Evolutionary conservation across 2,797 vertebrate genomes (phyloP).

Genomic region (Apodemus agrarius): DNA sequence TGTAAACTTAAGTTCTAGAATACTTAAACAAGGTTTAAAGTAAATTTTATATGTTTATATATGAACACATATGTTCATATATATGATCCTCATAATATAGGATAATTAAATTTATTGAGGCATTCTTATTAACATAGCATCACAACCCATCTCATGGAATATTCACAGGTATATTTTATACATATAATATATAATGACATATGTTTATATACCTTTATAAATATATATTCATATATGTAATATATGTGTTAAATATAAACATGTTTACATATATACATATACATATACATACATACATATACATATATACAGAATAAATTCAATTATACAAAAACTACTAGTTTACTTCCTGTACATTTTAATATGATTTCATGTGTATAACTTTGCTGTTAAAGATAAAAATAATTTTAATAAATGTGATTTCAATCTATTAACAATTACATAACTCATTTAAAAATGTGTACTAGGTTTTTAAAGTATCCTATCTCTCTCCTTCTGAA

Average conservation of each 20-base stretch:
- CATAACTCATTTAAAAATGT: not conserved
- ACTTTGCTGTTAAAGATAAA: not conserved
- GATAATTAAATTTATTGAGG: not conserved
- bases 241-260: not conserved
- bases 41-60: not conserved
- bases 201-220: no score
- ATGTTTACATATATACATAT: not conserved
- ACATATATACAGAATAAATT: not conserved
- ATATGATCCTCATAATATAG: not conserved
- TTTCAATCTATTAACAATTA: not conserved
- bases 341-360: not conserved
- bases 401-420: not conserved
- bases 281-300: not conserved
- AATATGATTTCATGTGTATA: constrained; percentile 21
- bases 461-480: constrained; percentile 2
- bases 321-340: not conserved
- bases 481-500: not conserved
- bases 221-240: not conserved
- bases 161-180: not conserved
- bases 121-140: not conserved
- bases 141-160: not conserved
- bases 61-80: not conserved
- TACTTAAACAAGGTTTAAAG: not conserved
- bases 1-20: not conserved
- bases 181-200: not conserved